Conservation (phyloP, 2,888 invertebrate genomes). For the Syrista parreyssii region DNA sequence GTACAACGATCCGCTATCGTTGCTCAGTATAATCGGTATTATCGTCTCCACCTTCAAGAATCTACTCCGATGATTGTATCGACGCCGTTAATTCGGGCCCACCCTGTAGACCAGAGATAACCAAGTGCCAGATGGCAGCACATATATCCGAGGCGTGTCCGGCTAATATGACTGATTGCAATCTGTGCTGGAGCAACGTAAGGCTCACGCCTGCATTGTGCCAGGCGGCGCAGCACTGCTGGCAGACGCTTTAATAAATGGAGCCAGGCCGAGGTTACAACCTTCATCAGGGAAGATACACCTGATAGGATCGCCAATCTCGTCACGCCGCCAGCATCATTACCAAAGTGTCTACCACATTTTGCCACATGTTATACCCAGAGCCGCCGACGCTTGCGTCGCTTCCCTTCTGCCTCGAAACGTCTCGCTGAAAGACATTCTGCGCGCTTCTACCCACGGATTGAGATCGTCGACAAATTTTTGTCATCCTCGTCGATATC, state of each 20-base stretch:
- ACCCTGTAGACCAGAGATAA: conserved; percentile 5
- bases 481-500: no score
- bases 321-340: conserved; percentile 51
- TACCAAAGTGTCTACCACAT: conserved; percentile 46
- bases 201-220: conserved; percentile 17
- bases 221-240: neutral
- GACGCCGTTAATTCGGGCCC: conserved; percentile 36
- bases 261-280: conserved; percentile 55
- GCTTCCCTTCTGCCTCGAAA: neutral
- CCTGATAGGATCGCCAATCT: conserved; percentile 58
- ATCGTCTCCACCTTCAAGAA: neutral
- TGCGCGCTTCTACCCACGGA: neutral
- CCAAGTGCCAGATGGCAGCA: conserved; percentile 38
- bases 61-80: conserved; percentile 31
- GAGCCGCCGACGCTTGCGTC: neutral
- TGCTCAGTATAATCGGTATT: neutral
- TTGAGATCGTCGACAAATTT: neutral
- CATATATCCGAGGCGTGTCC: conserved; percentile 50
- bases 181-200: conserved; percentile 40
- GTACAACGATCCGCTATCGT: conserved; percentile 11
- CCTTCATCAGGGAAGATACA: conserved; percentile 59
- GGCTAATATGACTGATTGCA: conserved; percentile 57
- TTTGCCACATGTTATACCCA: conserved; percentile 26
- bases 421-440: neutral
- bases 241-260: conserved; percentile 52